Evolutionary conservation across 2,797 vertebrate species (phyloP), one percentile per base, ranked within the genome.

Genomic region (Alosa sapidissima): DNA sequence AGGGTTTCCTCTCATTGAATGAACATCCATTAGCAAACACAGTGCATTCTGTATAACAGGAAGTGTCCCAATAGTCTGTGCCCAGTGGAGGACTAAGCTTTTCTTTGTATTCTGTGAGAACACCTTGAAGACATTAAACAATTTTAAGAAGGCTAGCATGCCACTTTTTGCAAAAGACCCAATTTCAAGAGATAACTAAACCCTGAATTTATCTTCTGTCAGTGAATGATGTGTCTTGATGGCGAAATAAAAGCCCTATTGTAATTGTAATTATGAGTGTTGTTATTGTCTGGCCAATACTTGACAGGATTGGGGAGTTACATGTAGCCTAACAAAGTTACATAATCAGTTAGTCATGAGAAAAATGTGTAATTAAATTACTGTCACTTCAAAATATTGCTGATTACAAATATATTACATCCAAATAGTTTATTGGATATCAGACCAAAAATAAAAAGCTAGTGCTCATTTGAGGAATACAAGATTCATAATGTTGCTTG

Each of bases 1-100:
- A 78, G 16, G 16, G 72, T 78, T 78, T 78, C 72, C 72, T 78
- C 36, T 47, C 14, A 78, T 47, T 78, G 36, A 72, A 19, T 47
- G 72, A 36, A 14, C 72, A 47, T 47, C 72, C 72, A 78, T 78
- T 78, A 47, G 16, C 36, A 78, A 78, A 47, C 72, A 45, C 72
- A 78, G 14, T 45, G 16, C 36, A 78, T 78, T 78, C 41, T 28
- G 24, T 41, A n/a, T 45, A 47, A 9, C 41, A 78, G 72, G 72
- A 78, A 78, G 41, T 47, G 14, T 47, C 72, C 36, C 16, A 19
- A 19, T 72, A 11, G 65, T 72, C 28, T 72, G 41, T 45, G 41
- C 45, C 72, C 41, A 21, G 14, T 16, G 36, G n/a, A n/a, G n/a
- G n/a, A n/a, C n/a, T n/a, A n/a, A 21, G 19, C 16, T 21, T 78